Evolutionary conservation across 1,140 invertebrate species (phyloP).

Genomic region (Manduca sexta): DNA sequence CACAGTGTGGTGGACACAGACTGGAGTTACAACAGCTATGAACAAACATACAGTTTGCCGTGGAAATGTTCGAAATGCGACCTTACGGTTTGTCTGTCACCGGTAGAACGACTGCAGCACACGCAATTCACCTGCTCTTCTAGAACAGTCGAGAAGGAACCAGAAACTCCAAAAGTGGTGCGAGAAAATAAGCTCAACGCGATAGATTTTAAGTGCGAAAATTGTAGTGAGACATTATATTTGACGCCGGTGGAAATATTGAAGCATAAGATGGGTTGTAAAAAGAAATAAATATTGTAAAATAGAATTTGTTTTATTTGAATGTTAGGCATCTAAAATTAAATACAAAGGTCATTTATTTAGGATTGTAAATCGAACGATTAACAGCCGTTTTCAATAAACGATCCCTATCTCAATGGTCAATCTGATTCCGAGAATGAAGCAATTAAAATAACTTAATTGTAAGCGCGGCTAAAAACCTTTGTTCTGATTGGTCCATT

Average conservation of each 20-base stretch:
- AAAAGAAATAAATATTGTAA: slow-evolving; percentile 33
- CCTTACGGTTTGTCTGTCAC: slow-evolving; percentile 66
- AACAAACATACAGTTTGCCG: slow-evolving; percentile 66
- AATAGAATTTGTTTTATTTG: slow-evolving; percentile 7
- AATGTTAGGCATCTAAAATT: no score
- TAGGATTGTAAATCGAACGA: no score
- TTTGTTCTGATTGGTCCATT: no score
- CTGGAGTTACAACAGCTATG: slow-evolving; percentile 75
- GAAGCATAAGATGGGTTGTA: slow-evolving; percentile 80
- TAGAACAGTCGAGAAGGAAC: slow-evolving; percentile 40
- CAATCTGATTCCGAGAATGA: no score
- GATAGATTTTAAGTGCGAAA: slow-evolving; percentile 81
- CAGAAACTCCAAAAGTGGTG: slow-evolving; percentile 35
- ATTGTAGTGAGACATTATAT: slow-evolving; percentile 80
- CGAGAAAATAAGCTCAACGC: slow-evolving; percentile 76
- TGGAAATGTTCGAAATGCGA: slow-evolving; percentile 76
- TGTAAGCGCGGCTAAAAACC: no score
- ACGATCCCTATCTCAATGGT: no score
- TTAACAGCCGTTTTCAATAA: no score
- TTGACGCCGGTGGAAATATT: slow-evolving; percentile 85
- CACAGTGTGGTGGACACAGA: slow-evolving; percentile 76
- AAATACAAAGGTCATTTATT: no score
- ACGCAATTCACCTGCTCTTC: slow-evolving; percentile 54
- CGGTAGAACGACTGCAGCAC: slow-evolving; percentile 75
- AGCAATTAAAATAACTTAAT: no score